These are phyloP conservation scores for Drosophila burlai DNA, from an alignment of 1,140 invertebrate genomes.

Conservation along the genomic window DNA sequence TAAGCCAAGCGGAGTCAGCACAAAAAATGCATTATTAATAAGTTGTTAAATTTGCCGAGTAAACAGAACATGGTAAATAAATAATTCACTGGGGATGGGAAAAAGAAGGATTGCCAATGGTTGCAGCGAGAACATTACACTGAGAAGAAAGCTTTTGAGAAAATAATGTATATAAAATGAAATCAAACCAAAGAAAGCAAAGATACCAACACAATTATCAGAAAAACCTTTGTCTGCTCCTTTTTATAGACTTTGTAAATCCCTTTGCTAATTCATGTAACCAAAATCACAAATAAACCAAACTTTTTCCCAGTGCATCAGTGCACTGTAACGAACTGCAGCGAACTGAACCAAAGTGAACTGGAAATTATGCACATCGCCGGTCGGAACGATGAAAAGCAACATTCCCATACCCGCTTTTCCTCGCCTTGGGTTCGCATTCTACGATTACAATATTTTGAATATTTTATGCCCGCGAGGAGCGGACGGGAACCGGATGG, in stretches of 20 bases:
- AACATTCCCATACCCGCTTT: conserved; percentile 22
- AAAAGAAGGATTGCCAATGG: background rate
- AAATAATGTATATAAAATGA: too few relatives aligned
- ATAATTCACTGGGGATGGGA: conserved; percentile 60
- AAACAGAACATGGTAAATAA: conserved; percentile 76
- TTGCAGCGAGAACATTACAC: background rate
- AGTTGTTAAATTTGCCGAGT: conserved; percentile 83
- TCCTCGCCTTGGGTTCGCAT: conserved; percentile 32
- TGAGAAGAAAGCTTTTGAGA: background rate
- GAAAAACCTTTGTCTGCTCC: background rate
- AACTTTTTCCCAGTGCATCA: conserved; percentile 1
- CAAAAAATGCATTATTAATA: conserved; percentile 81
- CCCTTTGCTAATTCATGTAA: too few relatives aligned
- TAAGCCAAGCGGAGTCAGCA: conserved; percentile 65
- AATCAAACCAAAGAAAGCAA: too few relatives aligned
- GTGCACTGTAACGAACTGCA: conserved; percentile 52
- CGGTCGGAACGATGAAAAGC: conserved; percentile 52
- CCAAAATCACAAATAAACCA: too few relatives aligned
- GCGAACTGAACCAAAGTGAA: conserved; percentile 58
- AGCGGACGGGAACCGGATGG: background rate
- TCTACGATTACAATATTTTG: conserved; percentile 82
- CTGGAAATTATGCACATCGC: conserved; percentile 79
- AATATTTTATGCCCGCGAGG: conserved; percentile 69
- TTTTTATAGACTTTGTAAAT: background rate
- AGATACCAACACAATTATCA: too few relatives aligned